A percentile compares a stretch with the other conserved stretches of the same genome.
Evolutionary conservation across 2,888 invertebrate genomes (phyloP).

Genomic region (Labia minor): DNA sequence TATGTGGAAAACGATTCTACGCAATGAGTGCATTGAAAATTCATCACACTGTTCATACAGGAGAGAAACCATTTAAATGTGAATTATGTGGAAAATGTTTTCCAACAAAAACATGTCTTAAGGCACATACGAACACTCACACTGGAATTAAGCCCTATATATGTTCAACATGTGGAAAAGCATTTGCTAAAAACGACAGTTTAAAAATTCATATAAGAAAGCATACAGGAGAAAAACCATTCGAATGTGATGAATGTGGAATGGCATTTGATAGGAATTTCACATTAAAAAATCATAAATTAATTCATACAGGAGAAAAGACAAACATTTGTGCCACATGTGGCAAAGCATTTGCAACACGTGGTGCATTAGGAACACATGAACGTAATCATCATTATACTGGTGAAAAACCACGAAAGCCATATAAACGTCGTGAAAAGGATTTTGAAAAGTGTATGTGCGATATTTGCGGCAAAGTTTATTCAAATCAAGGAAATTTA

Average conservation of each 20-base stretch:
- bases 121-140: constrained; percentile 19
- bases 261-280: constrained; percentile 19
- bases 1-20: constrained; percentile 22
- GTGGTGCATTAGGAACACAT: constrained; percentile 20
- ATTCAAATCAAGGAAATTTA: constrained; percentile 23
- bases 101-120: constrained; percentile 22
- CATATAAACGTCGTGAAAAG: constrained; percentile 21
- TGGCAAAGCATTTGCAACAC: constrained; percentile 21
- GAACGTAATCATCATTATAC: constrained; percentile 21
- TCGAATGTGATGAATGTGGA: constrained; percentile 24
- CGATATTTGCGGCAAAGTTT: constrained; percentile 23
- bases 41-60: constrained; percentile 21
- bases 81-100: constrained; percentile 22
- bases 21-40: constrained; percentile 21
- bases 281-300: constrained; percentile 19
- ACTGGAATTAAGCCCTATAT: constrained; percentile 18
- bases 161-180: constrained; percentile 20
- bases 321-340: constrained; percentile 19
- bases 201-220: constrained; percentile 23
- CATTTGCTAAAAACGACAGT: constrained; percentile 23
- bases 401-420: constrained; percentile 19
- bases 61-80: constrained; percentile 19
- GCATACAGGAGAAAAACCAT: constrained; percentile 23
- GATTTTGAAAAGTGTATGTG: constrained; percentile 24
- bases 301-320: constrained; percentile 21